These are phyloP conservation scores for Eurystomus glaucurus DNA, from an alignment of 2,797 vertebrate species.

Conservation along the genomic window DNA sequence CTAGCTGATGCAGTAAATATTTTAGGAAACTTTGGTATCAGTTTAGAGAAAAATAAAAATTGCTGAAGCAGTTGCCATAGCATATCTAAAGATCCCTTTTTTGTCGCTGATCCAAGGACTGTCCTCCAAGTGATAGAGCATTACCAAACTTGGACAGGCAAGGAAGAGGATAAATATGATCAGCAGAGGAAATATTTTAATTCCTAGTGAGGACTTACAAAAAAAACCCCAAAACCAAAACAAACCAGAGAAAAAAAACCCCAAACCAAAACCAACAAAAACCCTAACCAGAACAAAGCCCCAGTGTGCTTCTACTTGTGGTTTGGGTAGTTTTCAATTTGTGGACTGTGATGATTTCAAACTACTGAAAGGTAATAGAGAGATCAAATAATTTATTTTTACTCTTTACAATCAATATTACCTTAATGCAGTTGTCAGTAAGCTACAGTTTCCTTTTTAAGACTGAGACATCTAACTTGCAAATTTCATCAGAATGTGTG, in stretches of 20 bases:
- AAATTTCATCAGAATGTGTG: slow-evolving; percentile 11
- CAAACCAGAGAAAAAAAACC: not conserved
- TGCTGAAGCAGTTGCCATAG: not conserved
- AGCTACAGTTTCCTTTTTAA: slow-evolving; percentile 40
- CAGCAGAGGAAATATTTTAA: not conserved
- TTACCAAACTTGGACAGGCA: not conserved
- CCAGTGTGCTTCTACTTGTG: not conserved
- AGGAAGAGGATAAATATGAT: not conserved
- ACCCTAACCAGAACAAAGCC: not conserved
- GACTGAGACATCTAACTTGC: slow-evolving; percentile 19
- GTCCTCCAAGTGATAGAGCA: fast-evolving
- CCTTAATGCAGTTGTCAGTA: not conserved
- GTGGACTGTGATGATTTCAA: not conserved
- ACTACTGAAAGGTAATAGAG: not conserved
- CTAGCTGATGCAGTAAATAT: not conserved
- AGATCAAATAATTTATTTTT: slow-evolving; percentile 15
- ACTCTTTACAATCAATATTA: not conserved
- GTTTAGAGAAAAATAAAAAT: not conserved
- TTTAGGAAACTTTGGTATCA: not conserved
- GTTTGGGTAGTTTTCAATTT: not conserved
- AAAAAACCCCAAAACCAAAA: not conserved
- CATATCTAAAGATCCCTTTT: not conserved
- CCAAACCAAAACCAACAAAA: not conserved
- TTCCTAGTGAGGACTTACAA: not conserved
- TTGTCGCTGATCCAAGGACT: not conserved